phyloP scores from a whole-genome alignment of 92 coral and sea anemone species.

The Phenganax marumi region DNA sequence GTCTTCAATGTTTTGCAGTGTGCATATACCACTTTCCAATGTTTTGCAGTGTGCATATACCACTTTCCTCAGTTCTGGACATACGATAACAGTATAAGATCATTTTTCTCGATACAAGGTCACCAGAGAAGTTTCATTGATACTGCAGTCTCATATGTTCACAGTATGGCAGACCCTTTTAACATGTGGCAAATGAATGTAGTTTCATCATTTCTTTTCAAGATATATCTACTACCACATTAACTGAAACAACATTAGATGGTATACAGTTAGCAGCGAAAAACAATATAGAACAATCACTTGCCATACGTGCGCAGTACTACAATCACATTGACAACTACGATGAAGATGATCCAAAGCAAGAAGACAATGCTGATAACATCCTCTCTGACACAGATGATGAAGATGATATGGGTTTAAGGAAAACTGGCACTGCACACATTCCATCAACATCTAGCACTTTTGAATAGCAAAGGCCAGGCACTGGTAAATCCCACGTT shows the following conservation, averaged over 20 bases:
- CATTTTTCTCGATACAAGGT: neutral
- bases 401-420: no score
- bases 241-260: neutral
- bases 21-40: no score
- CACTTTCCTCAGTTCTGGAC: neutral
- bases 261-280: neutral
- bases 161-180: neutral
- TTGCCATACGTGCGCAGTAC: no score
- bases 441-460: neutral
- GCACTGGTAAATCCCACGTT: constrained; percentile 12
- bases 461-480: constrained; percentile 18
- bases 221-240: no score
- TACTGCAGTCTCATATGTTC: neutral
- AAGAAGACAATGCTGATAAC: no score
- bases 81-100: neutral
- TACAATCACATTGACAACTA: no score
- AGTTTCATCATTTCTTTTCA: neutral
- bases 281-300: neutral
- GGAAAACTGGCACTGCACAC: neutral
- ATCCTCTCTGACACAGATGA: no score
- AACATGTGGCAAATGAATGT: neutral
- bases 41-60: neutral
- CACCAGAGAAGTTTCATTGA: neutral
- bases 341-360: neutral
- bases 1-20: no score